Evolutionary conservation across 2,888 invertebrate genomes (phyloP), one percentile per base, ranked within the genome.

Genomic region (Drosophila gaucha): DNA sequence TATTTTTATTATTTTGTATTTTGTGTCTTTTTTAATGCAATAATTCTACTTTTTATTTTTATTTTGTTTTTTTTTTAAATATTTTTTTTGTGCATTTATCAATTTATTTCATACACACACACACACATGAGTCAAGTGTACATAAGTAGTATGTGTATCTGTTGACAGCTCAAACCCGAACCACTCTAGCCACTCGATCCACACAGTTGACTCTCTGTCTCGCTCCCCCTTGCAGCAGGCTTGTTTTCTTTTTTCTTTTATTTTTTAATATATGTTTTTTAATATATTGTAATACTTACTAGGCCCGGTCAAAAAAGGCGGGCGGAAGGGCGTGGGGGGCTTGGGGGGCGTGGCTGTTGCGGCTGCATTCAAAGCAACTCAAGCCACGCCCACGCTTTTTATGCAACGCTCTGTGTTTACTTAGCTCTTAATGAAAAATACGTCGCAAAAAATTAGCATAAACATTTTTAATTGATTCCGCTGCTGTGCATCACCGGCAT

Each of bases 261-360:
- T 18, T 18, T 18, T n/a, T 12, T 2, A 3, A 28, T 30, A 2
- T 8, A 10, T 12, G 8, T 16, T 10, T 87, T 76, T 62, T 78
- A 65, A 83, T 83, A 88, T 83, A 88, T 83, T 88, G 73, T 86
- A 77, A 71, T 71, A 58, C 67, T 74, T 68, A 63, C 66, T 74
- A 67, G 73, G 67, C 69, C 51, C 62, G 46, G 31, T 46, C 46
- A 30, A 16, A 28, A 44, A 16, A 18, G 28, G 10, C 16, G 16
- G 30, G 46, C n/a, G 6, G 12, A n/a, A n/a, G 24, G 36, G 38
- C n/a, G 9, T 8, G 6, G 10, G 24, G 52, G 20, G 38, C n/a
- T n/a, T n/a, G 3, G n/a, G 20, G 36, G 24, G 38, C 20, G 30
- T 36, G 44, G 20, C 39, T 38, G 49, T 6, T 30, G 36, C 35